A percentile compares a stretch with the other conserved stretches of the same genome.
These are phyloP conservation scores for Gorsachius goisagi DNA, from an alignment of 2,113 vertebrate species.

Conservation along the genomic window DNA sequence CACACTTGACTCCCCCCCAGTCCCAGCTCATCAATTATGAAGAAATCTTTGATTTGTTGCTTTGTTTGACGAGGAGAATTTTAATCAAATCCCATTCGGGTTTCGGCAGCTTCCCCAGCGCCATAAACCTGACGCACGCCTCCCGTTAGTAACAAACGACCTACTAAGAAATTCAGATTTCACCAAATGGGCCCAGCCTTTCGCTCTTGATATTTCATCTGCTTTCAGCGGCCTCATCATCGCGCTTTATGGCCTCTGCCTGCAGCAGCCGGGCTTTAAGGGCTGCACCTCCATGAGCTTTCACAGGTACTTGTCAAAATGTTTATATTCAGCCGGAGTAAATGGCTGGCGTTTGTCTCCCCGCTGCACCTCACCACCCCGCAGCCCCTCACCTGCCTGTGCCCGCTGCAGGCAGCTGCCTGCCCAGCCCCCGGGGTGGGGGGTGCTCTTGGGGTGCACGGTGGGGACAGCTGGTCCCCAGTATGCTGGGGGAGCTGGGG, in stretches of 20 bases:
- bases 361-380: background rate
- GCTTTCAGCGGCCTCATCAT: conserved; percentile 70
- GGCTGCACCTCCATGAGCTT: conserved; percentile 64
- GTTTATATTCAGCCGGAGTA: conserved; percentile 50
- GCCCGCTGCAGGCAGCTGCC: background rate
- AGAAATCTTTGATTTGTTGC: conserved; percentile 68
- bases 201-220: conserved; percentile 67
- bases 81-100: conserved; percentile 65
- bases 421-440: background rate
- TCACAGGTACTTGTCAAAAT: conserved; percentile 70
- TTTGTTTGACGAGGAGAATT: conserved; percentile 67
- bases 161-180: conserved; percentile 71
- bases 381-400: background rate
- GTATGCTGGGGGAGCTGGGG: background rate
- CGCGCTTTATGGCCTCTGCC: conserved; percentile 68
- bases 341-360: conserved; percentile 38
- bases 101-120: conserved; percentile 55
- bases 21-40: conserved; percentile 22
- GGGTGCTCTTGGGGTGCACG: background rate
- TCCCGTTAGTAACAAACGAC: conserved; percentile 65
- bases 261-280: conserved; percentile 61
- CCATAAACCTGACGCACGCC: conserved; percentile 63
- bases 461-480: background rate
- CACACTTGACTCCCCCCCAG: background rate
- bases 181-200: conserved; percentile 58